A percentile compares a stretch with the other conserved stretches of the same genome.
Conservation (phyloP, 2,888 invertebrate genomes). For the Operophtera brumata region DNA sequence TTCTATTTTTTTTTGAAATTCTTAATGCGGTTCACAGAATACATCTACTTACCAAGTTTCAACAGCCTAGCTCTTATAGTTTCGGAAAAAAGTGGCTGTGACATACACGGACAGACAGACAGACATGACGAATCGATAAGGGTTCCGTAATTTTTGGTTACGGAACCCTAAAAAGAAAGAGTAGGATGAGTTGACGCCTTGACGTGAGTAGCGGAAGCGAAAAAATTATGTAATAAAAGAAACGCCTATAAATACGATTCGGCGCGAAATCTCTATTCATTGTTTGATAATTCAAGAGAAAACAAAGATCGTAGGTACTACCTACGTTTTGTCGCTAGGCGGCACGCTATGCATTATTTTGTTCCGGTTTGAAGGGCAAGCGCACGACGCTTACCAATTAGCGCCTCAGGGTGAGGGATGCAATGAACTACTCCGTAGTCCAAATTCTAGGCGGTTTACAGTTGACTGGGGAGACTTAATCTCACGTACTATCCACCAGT, state of each 20-base stretch:
- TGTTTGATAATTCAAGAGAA: too few species aligned
- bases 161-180: too few species aligned
- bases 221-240: not conserved
- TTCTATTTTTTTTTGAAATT: too few species aligned
- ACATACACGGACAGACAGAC: too few species aligned
- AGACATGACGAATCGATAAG: too few species aligned
- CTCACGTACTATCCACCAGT: not conserved
- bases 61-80: too few species aligned
- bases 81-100: too few species aligned
- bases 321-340: too few species aligned
- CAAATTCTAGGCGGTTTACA: not conserved
- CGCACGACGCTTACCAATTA: slow-evolving; percentile 16
- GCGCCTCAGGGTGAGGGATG: slow-evolving; percentile 14
- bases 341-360: slow-evolving; percentile 4
- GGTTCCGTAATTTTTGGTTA: too few species aligned
- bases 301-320: too few species aligned
- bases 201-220: not conserved
- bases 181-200: not conserved
- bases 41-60: too few species aligned
- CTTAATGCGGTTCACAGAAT: too few species aligned
- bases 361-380: slow-evolving; percentile 13
- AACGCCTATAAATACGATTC: not conserved
- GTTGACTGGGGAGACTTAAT: not conserved
- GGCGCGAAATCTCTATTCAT: not conserved
- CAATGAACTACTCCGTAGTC: slow-evolving; percentile 4